Evolutionary conservation across 2,113 vertebrate genomes (phyloP).

Genomic region (Papio anubis): DNA sequence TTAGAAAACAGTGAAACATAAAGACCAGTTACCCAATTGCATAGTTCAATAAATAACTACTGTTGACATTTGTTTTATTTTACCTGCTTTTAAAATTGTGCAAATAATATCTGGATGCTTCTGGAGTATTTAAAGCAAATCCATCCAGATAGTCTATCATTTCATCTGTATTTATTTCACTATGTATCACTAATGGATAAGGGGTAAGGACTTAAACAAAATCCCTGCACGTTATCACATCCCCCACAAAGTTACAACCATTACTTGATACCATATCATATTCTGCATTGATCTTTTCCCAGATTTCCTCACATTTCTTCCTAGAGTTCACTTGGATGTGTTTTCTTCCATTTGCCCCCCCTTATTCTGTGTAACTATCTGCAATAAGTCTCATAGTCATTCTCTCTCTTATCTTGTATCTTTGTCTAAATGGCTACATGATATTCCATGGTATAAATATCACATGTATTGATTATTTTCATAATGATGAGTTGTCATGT

Average conservation of each 20-base stretch:
- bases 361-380: neutral
- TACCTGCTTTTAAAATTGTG: neutral
- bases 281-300: neutral
- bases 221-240: neutral
- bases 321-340: neutral
- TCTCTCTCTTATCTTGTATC: neutral
- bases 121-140: constrained; percentile 13
- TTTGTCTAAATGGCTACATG: neutral
- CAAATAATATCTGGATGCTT: neutral
- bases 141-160: neutral
- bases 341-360: neutral
- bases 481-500: neutral
- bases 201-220: neutral
- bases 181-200: neutral
- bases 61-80: constrained; percentile 34
- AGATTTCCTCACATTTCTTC: neutral
- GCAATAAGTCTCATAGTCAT: neutral
- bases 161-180: neutral
- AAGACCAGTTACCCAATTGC: neutral
- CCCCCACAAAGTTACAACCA: neutral
- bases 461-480: neutral
- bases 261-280: neutral
- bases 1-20: neutral
- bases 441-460: neutral
- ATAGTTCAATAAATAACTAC: neutral